These are phyloP conservation scores for Psittacula cyanocephala DNA, from an alignment of 2,113 vertebrate genomes.

Conservation along the genomic window DNA sequence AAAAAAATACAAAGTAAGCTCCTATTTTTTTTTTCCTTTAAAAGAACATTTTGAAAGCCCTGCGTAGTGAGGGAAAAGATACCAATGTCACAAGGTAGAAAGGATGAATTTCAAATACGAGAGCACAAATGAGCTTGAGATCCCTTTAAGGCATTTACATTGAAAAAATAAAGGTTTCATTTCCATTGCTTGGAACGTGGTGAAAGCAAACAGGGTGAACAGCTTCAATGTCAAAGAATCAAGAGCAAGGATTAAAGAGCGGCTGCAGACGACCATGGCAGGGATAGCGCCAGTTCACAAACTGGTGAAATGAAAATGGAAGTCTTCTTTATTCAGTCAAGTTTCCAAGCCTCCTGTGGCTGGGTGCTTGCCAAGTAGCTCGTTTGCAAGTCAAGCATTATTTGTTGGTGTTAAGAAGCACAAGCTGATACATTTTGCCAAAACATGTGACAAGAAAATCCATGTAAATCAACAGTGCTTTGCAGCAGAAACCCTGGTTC, in stretches of 20 bases:
- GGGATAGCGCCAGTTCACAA: neutral
- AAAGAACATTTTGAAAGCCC: constrained; percentile 39
- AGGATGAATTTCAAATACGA: constrained; percentile 58
- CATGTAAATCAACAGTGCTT: constrained; percentile 46
- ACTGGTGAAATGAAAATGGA: constrained; percentile 5
- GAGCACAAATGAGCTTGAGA: constrained; percentile 51
- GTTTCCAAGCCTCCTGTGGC: neutral
- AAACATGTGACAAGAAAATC: constrained; percentile 61
- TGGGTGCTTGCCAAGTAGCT: constrained; percentile 48
- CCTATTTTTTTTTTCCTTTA: neutral
- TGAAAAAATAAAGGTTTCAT: constrained; percentile 54
- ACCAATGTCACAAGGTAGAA: neutral
- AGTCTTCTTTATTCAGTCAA: neutral
- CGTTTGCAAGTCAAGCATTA: constrained; percentile 63
- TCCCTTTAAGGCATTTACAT: constrained; percentile 64
- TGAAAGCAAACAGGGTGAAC: constrained; percentile 5
- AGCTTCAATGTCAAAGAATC: neutral
- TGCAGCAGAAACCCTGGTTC: constrained; percentile 19
- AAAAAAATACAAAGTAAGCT: constrained; percentile 59
- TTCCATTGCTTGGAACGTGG: neutral
- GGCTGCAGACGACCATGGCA: neutral
- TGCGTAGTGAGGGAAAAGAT: neutral
- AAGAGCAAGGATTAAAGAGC: neutral
- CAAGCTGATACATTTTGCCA: constrained; percentile 60
- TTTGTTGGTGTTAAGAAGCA: constrained; percentile 61